These are phyloP conservation scores for Apamea epomidion DNA, from an alignment of 2,888 invertebrate species.

Conservation along the genomic window DNA sequence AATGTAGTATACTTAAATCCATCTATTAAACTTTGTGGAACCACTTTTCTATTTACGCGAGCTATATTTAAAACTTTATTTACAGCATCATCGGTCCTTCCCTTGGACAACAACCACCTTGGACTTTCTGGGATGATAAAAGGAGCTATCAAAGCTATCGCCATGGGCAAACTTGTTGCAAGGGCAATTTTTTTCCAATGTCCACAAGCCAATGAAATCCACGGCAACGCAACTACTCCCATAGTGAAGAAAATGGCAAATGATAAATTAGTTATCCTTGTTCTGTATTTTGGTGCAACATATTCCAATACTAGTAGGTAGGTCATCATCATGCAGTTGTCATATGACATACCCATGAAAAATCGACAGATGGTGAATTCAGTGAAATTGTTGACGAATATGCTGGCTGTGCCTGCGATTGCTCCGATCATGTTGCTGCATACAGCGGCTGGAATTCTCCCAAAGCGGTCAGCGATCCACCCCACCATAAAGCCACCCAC, in stretches of 20 bases:
- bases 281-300: constrained; percentile 81
- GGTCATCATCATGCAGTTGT: constrained; percentile 83
- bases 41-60: constrained; percentile 75
- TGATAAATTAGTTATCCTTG: constrained; percentile 79
- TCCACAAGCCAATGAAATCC: constrained; percentile 80
- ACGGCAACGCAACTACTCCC: constrained; percentile 75
- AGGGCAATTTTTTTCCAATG: constrained; percentile 80
- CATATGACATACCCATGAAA: constrained; percentile 82
- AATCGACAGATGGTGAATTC: constrained; percentile 79
- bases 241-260: constrained; percentile 78
- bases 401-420: constrained; percentile 75
- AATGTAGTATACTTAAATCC: constrained; percentile 71
- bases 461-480: constrained; percentile 80
- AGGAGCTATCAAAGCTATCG: constrained; percentile 74
- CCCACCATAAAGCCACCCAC: constrained; percentile 80
- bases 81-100: constrained; percentile 78
- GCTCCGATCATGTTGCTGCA: constrained; percentile 78
- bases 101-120: constrained; percentile 81
- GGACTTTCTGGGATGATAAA: constrained; percentile 83
- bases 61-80: constrained; percentile 75
- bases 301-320: constrained; percentile 81
- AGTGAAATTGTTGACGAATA: constrained; percentile 73
- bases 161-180: constrained; percentile 80
- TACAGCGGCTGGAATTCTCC: constrained; percentile 79
- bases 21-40: constrained; percentile 74